phyloP scores from a whole-genome alignment of 2,113 vertebrate genomes.

The Bungarus multicinctus region DNA sequence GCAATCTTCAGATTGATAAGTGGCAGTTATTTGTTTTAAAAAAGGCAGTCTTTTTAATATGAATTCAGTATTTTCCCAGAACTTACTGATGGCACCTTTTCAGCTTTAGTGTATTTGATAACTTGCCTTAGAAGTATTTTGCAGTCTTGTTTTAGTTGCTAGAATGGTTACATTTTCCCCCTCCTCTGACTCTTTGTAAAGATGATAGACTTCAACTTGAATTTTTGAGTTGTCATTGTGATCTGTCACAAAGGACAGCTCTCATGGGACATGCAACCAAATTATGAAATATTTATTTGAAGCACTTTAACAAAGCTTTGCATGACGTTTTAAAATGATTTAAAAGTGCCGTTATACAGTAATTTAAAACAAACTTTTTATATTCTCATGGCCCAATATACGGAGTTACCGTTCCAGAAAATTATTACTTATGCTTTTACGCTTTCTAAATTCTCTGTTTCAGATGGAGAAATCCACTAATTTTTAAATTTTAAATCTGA shows the following conservation, averaged over 20 bases:
- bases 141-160: neutral
- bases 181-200: neutral
- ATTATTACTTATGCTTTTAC: neutral
- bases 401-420: neutral
- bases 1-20: neutral
- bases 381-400: neutral
- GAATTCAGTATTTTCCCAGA: conserved; percentile 29
- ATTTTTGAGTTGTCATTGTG: neutral
- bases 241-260: neutral
- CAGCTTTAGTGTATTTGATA: neutral
- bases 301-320: neutral
- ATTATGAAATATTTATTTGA: neutral
- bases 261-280: neutral
- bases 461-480: neutral
- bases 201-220: neutral
- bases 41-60: neutral
- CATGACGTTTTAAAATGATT: neutral
- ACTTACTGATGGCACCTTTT: neutral
- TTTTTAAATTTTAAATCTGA: neutral
- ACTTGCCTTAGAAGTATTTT: conserved; percentile 11
- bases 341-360: neutral
- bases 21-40: neutral
- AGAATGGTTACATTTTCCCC: neutral
- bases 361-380: neutral
- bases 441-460: neutral